These are phyloP conservation scores for Cyrtodaria siliqua DNA, from an alignment of 2,888 invertebrate genomes.

Conservation along the genomic window DNA sequence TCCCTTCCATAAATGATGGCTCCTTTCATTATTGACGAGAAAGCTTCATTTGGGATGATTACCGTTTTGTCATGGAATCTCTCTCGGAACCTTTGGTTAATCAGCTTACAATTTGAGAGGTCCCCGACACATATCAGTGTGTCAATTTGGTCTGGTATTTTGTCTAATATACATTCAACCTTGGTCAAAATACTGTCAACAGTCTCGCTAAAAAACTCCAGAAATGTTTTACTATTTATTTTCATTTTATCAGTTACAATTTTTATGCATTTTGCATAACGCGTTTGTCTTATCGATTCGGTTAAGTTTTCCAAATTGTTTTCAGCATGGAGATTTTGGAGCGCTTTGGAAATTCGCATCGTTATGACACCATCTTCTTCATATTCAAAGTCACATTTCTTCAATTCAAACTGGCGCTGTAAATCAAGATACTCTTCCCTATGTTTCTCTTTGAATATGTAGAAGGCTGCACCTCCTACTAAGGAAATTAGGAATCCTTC, in stretches of 20 bases:
- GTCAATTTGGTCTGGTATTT: not conserved
- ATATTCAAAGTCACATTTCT: slow-evolving; percentile 28
- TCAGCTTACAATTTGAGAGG: slow-evolving; percentile 35
- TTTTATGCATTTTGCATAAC: not conserved
- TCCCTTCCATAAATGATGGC: slow-evolving; percentile 53
- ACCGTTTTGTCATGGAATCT: slow-evolving; percentile 20
- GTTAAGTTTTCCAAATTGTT: slow-evolving; percentile 11
- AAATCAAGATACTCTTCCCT: slow-evolving; percentile 31
- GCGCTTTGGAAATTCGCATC: slow-evolving; percentile 12
- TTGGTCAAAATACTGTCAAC: not conserved
- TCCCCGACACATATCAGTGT: slow-evolving; percentile 42
- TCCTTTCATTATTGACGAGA: slow-evolving; percentile 41
- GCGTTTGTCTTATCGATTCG: slow-evolving; percentile 14
- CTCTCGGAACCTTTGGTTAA: slow-evolving; percentile 7
- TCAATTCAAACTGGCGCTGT: slow-evolving; percentile 29
- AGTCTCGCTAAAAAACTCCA: slow-evolving; percentile 11
- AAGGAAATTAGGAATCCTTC: slow-evolving; percentile 22
- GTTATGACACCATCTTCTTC: not conserved
- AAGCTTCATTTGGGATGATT: slow-evolving; percentile 42
- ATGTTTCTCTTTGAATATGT: slow-evolving; percentile 15
- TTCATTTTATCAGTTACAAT: slow-evolving; percentile 11
- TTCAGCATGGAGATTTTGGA: slow-evolving; percentile 8
- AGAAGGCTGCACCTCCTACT: slow-evolving; percentile 28
- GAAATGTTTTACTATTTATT: not conserved
- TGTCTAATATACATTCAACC: not conserved